Conservation (phyloP, 2,113 vertebrate species). For the Myrmecobius fasciatus region DNA sequence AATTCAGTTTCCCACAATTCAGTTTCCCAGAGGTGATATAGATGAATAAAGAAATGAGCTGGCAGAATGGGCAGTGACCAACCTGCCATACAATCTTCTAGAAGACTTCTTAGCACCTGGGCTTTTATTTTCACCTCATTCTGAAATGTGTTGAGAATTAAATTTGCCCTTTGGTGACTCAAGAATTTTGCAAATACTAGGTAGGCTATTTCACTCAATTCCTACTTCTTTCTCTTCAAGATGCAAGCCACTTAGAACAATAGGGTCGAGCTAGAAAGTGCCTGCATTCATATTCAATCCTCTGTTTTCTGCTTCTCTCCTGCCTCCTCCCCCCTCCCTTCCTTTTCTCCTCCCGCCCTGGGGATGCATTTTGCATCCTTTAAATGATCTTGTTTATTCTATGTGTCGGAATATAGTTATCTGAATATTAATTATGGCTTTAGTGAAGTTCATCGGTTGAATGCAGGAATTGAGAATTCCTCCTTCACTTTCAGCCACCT, state of each 20-base stretch:
- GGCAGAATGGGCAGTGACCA: neutral
- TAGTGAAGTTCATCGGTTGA: slow-evolving; percentile 85
- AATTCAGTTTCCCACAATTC: neutral
- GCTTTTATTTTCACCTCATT: neutral
- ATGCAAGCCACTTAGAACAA: slow-evolving; percentile 29
- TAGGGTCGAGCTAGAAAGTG: neutral
- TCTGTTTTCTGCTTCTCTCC: slow-evolving; percentile 56
- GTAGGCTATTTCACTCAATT: neutral
- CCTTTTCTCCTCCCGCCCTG: slow-evolving; percentile 67
- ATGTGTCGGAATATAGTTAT: slow-evolving; percentile 85
- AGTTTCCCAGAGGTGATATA: neutral
- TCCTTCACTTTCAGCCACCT: slow-evolving; percentile 86
- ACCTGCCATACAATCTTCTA: fast-evolving
- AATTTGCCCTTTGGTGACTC: neutral
- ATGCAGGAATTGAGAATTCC: slow-evolving; percentile 85
- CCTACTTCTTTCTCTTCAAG: slow-evolving; percentile 28
- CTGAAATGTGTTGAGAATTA: neutral
- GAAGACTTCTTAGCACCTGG: neutral
- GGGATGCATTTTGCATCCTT: slow-evolving; percentile 83
- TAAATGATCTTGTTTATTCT: slow-evolving; percentile 86
- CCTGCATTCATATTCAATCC: slow-evolving; percentile 65
- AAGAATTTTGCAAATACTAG: neutral
- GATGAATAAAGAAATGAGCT: neutral
- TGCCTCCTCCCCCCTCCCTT: slow-evolving; percentile 42
- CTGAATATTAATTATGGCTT: slow-evolving; percentile 89